phyloP scores from a whole-genome alignment of 2,888 invertebrate species.

The Mongoloraphidia duomilia region DNA sequence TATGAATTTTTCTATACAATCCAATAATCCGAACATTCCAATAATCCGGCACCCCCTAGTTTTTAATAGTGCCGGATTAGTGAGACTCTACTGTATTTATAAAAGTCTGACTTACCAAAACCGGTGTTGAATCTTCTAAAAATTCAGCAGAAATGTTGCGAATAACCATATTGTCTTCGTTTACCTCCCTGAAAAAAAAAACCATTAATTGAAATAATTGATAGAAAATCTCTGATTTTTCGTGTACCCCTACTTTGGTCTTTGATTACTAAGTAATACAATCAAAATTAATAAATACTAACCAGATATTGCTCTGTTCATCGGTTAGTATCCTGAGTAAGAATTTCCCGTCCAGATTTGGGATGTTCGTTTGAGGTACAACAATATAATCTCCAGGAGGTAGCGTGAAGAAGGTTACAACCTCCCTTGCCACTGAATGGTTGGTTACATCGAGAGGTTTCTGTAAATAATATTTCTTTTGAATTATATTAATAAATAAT shows the following conservation, averaged over 20 bases:
- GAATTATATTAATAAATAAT: no score
- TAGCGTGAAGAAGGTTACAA: conserved; percentile 58
- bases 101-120: conserved; percentile 31
- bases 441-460: conserved; percentile 53
- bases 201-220: no score
- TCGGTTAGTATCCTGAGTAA: conserved; percentile 56
- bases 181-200: conserved; percentile 46
- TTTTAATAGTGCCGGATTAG: no score
- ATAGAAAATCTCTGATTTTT: not conserved
- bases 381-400: conserved; percentile 61
- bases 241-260: not conserved
- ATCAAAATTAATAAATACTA: conserved; percentile 13
- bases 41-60: no score
- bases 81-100: no score
- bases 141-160: conserved; percentile 46
- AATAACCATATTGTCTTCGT: conserved; percentile 58
- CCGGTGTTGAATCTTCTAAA: conserved; percentile 36
- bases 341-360: conserved; percentile 55
- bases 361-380: conserved; percentile 53
- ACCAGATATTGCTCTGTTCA: conserved; percentile 60
- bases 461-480: conserved; percentile 25
- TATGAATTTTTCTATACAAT: no score
- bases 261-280: not conserved
- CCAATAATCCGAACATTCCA: no score
- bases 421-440: conserved; percentile 48